phyloP scores from a whole-genome alignment of 2,113 vertebrate genomes.

The Polyodon spathula region DNA sequence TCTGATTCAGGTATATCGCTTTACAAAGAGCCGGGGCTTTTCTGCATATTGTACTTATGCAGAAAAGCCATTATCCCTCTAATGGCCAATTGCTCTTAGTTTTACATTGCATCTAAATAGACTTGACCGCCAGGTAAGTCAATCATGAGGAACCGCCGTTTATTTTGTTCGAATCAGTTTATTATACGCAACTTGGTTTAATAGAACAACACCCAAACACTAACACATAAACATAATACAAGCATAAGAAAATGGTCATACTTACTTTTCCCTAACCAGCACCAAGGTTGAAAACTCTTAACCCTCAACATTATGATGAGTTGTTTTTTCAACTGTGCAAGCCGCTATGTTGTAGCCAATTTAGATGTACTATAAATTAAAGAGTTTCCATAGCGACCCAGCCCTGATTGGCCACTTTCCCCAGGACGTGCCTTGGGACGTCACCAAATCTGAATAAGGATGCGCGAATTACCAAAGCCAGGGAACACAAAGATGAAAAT shows the following conservation, averaged over 20 bases:
- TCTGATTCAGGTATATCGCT: conserved; percentile 3
- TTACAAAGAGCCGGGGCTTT: conserved; percentile 11
- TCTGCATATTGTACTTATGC: conserved; percentile 14
- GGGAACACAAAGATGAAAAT: conserved; percentile 78
- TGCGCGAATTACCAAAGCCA: conserved; percentile 73
- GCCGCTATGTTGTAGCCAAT: conserved; percentile 61
- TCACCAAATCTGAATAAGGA: conserved; percentile 86
- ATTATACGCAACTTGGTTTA: background rate
- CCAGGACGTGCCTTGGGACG: conserved; percentile 60
- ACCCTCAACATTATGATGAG: conserved; percentile 59
- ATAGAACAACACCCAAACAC: background rate
- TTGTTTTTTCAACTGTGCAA: conserved; percentile 61
- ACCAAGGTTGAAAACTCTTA: conserved; percentile 47
- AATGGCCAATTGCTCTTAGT: conserved; percentile 11
- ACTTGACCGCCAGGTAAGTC: background rate
- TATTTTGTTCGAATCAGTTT: background rate
- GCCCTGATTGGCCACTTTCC: conserved; percentile 64
- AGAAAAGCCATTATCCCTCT: conserved; percentile 16
- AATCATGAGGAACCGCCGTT: background rate
- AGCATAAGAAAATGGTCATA: conserved; percentile 36
- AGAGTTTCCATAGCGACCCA: conserved; percentile 78
- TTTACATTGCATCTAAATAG: conserved; percentile 1
- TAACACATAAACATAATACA: conserved; percentile 15
- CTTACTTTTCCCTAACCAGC: conserved; percentile 43
- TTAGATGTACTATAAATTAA: conserved; percentile 83